Evolutionary conservation across 2,888 invertebrate genomes (phyloP).

Genomic region (Norana najaformis): DNA sequence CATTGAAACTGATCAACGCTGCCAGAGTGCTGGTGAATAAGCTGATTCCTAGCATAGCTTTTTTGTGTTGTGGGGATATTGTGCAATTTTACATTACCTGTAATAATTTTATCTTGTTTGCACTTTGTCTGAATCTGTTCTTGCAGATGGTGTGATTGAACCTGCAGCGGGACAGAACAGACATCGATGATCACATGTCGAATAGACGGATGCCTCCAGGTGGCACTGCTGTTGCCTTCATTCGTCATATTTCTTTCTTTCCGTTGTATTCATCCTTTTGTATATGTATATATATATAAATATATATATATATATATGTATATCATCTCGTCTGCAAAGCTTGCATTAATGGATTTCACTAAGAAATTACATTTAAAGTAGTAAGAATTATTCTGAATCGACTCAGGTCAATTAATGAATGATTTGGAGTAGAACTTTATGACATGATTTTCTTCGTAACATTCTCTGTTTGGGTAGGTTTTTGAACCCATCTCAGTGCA

Average conservation of each 20-base stretch:
- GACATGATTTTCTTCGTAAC: background rate
- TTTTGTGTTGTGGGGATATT: no score
- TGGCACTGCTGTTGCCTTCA: constrained; percentile 13
- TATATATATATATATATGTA: background rate
- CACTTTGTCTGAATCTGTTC: background rate
- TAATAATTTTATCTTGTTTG: no score
- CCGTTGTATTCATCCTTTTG: background rate
- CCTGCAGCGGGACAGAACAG: background rate
- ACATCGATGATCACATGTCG: background rate
- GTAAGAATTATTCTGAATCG: background rate
- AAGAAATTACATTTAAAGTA: constrained; percentile 13
- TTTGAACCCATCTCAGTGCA: background rate
- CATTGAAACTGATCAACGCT: no score
- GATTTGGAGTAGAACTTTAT: background rate
- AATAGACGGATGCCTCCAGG: background rate
- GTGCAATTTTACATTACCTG: no score
- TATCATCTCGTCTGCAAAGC: background rate
- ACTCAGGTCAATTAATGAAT: no score
- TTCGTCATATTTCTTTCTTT: background rate
- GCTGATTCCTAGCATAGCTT: no score
- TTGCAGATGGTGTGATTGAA: background rate
- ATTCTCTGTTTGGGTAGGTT: constrained; percentile 7
- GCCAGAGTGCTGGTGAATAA: no score
- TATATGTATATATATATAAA: background rate
- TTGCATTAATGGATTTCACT: constrained; percentile 13